These are phyloP conservation scores for Poecilus cupreus DNA, from an alignment of 2,888 invertebrate genomes.

Conservation along the genomic window DNA sequence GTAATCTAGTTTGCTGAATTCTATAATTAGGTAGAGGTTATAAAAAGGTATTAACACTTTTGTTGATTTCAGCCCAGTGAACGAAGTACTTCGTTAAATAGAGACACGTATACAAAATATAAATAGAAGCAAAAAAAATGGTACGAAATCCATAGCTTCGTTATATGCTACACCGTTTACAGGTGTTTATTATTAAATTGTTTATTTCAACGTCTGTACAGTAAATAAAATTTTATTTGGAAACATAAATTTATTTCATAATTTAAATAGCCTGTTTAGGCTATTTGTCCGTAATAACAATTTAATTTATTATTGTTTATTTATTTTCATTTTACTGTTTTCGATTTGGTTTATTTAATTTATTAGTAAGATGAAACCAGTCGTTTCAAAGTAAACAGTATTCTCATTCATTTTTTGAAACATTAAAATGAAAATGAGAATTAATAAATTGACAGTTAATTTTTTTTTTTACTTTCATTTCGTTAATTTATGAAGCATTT, in stretches of 20 bases:
- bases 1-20: background rate
- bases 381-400: background rate
- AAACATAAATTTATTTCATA: background rate
- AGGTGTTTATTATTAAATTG: conserved; percentile 6
- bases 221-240: conserved; percentile 14
- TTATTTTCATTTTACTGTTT: conserved; percentile 18
- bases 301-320: conserved; percentile 16
- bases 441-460: background rate
- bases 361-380: background rate
- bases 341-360: background rate
- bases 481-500: background rate
- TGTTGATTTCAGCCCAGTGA: conserved; percentile 48
- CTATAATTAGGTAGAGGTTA: background rate
- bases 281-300: background rate
- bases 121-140: conserved; percentile 23
- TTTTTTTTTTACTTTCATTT: background rate
- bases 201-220: conserved; percentile 27
- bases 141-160: conserved; percentile 32
- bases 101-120: conserved; percentile 30
- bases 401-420: conserved; percentile 9
- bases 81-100: conserved; percentile 42
- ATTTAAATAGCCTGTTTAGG: no score
- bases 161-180: conserved; percentile 8
- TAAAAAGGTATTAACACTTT: background rate
- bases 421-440: conserved; percentile 23